Conservation (phyloP, 2,888 invertebrate species). For the Galerucella pusilla region DNA sequence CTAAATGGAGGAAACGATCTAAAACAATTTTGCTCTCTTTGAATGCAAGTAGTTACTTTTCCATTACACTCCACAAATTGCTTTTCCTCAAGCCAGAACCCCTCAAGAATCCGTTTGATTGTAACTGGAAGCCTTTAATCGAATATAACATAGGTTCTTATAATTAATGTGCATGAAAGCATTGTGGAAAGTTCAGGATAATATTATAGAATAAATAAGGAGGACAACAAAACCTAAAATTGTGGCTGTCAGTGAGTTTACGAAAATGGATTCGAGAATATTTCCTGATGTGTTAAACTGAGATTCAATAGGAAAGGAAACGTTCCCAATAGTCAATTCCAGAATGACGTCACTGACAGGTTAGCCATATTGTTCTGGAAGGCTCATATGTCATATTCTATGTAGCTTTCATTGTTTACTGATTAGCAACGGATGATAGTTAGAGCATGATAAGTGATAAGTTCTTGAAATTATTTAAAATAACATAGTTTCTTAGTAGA, state of each 20-base stretch:
- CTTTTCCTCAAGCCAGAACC: not conserved
- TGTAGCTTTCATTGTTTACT: no score
- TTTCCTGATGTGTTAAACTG: conserved; percentile 30
- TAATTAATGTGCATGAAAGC: not conserved
- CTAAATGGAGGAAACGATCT: not conserved
- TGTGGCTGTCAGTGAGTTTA: conserved; percentile 16
- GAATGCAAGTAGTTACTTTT: not conserved
- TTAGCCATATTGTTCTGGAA: no score
- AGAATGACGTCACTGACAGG: no score
- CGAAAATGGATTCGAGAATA: conserved; percentile 24
- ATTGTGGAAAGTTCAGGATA: not conserved
- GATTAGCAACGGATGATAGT: no score
- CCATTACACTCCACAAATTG: not conserved
- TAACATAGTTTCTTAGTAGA: no score
- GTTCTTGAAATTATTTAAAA: no score
- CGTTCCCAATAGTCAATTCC: no score
- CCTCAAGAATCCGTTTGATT: not conserved
- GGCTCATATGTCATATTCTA: no score
- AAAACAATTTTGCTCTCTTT: not conserved
- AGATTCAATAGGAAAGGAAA: conserved; percentile 20
- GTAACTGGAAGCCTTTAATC: not conserved
- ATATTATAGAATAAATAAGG: not conserved
- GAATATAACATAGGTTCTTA: not conserved
- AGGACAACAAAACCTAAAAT: not conserved
- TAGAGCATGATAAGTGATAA: no score